A percentile compares a stretch with the other conserved stretches of the same genome.
These are phyloP conservation scores for Chrysochloris asiatica DNA, from an alignment of 2,113 vertebrate species.

Conservation along the genomic window DNA sequence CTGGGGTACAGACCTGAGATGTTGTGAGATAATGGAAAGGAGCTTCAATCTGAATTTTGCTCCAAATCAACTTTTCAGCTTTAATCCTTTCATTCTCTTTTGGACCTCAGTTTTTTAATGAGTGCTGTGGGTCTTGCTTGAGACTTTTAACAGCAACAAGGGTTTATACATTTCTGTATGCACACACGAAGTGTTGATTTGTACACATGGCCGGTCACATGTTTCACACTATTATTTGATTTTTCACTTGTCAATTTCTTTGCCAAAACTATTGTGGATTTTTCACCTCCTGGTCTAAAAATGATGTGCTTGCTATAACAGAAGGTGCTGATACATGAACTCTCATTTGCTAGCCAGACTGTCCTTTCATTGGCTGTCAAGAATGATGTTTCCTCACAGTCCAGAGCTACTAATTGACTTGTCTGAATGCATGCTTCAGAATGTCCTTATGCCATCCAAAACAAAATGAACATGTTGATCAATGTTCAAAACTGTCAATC, in stretches of 20 bases:
- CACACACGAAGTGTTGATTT: neutral
- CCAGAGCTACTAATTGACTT: neutral
- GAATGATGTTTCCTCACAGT: neutral
- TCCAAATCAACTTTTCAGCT: neutral
- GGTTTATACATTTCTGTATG: neutral
- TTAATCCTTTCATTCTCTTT: neutral
- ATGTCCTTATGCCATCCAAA: slow-evolving; percentile 3
- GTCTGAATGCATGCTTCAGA: neutral
- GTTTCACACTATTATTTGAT: neutral
- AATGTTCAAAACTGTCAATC: slow-evolving; percentile 69
- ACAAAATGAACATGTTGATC: slow-evolving; percentile 54
- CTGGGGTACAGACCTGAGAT: neutral
- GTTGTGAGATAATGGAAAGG: too few species aligned
- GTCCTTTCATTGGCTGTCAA: neutral
- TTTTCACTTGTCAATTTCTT: slow-evolving; percentile 7
- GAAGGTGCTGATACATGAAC: neutral
- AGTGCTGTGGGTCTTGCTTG: neutral
- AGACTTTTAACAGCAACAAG: accelerated
- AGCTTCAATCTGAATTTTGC: neutral
- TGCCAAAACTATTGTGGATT: neutral
- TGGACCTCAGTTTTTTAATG: neutral
- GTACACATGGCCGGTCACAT: neutral
- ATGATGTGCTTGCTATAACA: neutral
- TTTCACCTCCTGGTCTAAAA: neutral
- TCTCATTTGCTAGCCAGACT: neutral